phyloP scores from a whole-genome alignment of 2,113 vertebrate genomes.

The Dicaeum eximium region DNA sequence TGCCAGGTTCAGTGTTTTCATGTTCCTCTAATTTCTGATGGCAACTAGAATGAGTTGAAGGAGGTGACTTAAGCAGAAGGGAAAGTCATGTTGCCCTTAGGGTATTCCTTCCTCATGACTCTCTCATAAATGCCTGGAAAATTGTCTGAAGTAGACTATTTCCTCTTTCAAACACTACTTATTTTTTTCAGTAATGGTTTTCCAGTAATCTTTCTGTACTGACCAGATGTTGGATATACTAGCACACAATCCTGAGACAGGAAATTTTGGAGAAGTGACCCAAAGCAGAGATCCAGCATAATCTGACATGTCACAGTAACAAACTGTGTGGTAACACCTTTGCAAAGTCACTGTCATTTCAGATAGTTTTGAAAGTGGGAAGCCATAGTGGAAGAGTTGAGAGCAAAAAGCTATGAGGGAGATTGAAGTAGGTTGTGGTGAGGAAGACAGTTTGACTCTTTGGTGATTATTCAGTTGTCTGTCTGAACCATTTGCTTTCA shows the following conservation, averaged over 20 bases:
- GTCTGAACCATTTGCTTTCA: not conserved
- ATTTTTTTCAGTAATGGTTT: not conserved
- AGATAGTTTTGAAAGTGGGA: not conserved
- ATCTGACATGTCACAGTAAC: not conserved
- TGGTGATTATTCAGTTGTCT: not conserved
- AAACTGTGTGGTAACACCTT: not conserved
- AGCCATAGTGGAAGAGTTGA: not conserved
- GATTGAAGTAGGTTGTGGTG: not conserved
- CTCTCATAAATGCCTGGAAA: not conserved
- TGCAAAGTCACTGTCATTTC: not conserved
- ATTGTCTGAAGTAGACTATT: not conserved
- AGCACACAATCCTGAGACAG: not conserved
- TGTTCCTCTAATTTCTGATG: not conserved
- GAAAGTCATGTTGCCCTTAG: not conserved
- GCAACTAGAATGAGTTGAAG: not conserved
- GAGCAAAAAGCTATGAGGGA: fast-evolving
- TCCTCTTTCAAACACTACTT: not conserved
- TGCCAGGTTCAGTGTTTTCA: not conserved
- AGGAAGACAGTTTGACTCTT: not conserved
- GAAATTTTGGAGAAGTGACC: not conserved
- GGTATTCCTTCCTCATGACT: not conserved
- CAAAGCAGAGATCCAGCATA: not conserved
- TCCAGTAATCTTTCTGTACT: not conserved
- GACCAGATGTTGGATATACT: not conserved
- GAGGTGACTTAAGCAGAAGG: not conserved